Base-by-base conservation (phyloP, 2,888 invertebrate species). In the Caenorhabditis drosophilae region DNA sequence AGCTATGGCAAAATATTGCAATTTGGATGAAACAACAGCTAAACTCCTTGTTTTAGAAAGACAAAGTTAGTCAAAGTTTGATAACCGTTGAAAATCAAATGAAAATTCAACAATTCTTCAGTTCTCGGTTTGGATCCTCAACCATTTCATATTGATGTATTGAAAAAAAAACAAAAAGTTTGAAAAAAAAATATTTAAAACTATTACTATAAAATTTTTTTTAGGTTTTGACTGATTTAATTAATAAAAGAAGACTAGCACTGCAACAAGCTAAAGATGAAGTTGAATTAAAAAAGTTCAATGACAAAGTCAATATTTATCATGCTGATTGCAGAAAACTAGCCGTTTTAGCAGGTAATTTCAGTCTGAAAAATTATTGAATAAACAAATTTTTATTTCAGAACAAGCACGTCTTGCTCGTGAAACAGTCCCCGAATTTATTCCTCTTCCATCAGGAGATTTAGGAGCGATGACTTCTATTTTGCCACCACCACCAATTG, bases 161-260 rank as follows among this genome's bases (percentile, higher is more conserved):
- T 75, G 31, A 67, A 57, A 41, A 68, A 71, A 56, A 75, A 75
- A 45, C 73, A 75, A 51, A 68, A 61, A 23, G 62, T 69, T n/a
- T n/a, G n/a, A n/a, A n/a, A n/a, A n/a, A n/a, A n/a, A n/a, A n/a
- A n/a, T n/a, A n/a, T n/a, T n/a, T n/a, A n/a, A n/a, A n/a, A n/a
- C n/a, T n/a, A n/a, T n/a, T n/a, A n/a, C n/a, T n/a, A n/a, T n/a
- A n/a, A n/a, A n/a, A n/a, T n/a, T n/a, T n/a, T n/a, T n/a, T n/a
- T n/a, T n/a, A n/a, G n/a, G n/a, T n/a, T 16, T 44, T 67, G 31
- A 67, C 58, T 50, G 69, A 67, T 31, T 56, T 60, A 35, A 49
- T 73, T 12, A 63, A 73, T 25, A 63, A 58, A 36, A 11, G 69
- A 20, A 26, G 62, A 23, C 9, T 57, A 38, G 67, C 67, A 11